Percentiles rank a stretch among this genome's conserved stretches.
Conservation (phyloP, 2,888 invertebrate species). For the Pseudeuparius sepicola region DNA sequence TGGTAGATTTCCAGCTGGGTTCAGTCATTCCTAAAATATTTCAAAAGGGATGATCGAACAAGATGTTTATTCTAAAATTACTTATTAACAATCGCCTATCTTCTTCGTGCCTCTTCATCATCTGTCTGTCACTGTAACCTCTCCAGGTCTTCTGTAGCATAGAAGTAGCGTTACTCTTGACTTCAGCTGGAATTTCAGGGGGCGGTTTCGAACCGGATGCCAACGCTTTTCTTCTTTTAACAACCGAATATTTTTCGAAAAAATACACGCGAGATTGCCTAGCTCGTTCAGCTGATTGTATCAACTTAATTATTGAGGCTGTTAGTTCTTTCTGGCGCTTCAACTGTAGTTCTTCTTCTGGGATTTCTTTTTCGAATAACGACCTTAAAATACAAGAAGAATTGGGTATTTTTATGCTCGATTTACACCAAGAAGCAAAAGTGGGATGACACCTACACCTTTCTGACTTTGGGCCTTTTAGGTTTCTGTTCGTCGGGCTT, state of each 20-base stretch:
- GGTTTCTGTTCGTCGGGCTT: no score
- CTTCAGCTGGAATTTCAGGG: constrained; percentile 16
- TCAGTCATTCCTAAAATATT: constrained; percentile 42
- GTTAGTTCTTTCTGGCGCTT: constrained; percentile 23
- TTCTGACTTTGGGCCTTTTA: no score
- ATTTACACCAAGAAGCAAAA: no score
- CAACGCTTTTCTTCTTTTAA: constrained; percentile 14
- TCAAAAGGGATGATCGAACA: constrained; percentile 4
- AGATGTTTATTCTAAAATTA: no score
- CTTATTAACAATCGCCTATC: constrained; percentile 43
- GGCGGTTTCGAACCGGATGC: constrained; percentile 1
- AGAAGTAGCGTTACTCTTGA: constrained; percentile 28
- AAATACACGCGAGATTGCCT: constrained; percentile 35
- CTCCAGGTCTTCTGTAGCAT: constrained; percentile 40
- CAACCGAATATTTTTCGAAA: constrained; percentile 21
- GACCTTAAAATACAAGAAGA: no score
- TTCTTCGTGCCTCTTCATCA: constrained; percentile 37
- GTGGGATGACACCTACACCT: no score
- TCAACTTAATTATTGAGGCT: constrained; percentile 31
- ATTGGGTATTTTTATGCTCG: no score
- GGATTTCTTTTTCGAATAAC: no score
- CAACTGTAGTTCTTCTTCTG: background rate
- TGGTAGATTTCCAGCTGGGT: constrained; percentile 41
- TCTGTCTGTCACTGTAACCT: constrained; percentile 40
- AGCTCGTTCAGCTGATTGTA: constrained; percentile 43